phyloP scores from a whole-genome alignment of 2,113 vertebrate species.

The Falcunculus frontatus region DNA sequence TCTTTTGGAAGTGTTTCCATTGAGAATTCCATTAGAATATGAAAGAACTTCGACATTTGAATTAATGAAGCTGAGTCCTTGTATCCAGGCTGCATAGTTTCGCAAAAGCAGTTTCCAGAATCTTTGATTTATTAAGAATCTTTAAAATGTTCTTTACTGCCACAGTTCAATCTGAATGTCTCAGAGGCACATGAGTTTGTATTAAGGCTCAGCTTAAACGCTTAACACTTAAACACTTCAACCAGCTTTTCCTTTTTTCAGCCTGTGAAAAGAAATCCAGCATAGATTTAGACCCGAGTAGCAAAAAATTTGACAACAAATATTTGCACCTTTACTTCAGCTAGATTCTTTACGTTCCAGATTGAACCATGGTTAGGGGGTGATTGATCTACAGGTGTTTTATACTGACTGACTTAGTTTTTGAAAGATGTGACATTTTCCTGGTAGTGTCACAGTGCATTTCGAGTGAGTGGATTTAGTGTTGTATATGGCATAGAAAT shows the following conservation, averaged over 20 bases:
- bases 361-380: background rate
- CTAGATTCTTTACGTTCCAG: background rate
- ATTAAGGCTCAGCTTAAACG: background rate
- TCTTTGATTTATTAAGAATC: background rate
- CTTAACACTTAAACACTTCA: background rate
- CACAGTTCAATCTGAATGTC: background rate
- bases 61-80: background rate
- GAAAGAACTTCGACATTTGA: background rate
- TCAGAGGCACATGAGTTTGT: background rate
- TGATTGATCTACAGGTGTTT: background rate
- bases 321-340: background rate
- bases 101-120: background rate
- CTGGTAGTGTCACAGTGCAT: background rate
- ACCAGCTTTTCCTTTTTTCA: background rate
- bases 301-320: background rate
- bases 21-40: slow-evolving; percentile 33
- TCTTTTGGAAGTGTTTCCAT: background rate
- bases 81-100: background rate
- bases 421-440: background rate
- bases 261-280: background rate
- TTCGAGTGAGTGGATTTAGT: background rate
- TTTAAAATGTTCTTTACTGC: background rate
- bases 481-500: background rate
- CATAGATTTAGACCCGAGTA: background rate
- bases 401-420: background rate